A percentile compares a stretch with the other conserved stretches of the same genome.
Conservation (phyloP, 2,113 vertebrate genomes). For the Machaerirhynchus nigripectus region DNA sequence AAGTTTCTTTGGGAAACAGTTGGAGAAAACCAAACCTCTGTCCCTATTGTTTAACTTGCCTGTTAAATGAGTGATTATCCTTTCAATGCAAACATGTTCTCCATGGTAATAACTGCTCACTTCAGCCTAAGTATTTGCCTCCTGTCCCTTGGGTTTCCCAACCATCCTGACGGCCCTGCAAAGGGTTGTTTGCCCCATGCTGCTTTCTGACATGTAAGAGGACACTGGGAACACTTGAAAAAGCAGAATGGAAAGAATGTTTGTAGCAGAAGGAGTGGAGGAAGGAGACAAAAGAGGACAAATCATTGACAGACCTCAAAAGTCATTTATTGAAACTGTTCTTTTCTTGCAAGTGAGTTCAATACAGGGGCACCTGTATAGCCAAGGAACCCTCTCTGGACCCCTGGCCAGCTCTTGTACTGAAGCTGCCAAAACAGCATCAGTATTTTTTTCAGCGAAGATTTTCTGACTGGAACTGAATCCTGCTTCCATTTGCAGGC, state of each 20-base stretch:
- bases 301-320: background rate
- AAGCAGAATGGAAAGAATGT: background rate
- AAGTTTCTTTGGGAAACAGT: background rate
- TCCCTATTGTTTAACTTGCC: background rate
- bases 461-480: background rate
- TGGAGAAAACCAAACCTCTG: background rate
- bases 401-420: background rate
- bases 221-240: background rate
- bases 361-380: background rate
- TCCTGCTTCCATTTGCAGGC: background rate
- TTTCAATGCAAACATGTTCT: background rate
- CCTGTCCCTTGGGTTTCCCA: background rate
- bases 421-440: background rate
- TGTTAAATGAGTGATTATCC: background rate
- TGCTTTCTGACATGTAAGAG: background rate
- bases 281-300: background rate
- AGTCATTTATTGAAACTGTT: background rate
- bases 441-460: background rate
- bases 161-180: background rate
- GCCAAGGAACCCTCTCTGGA: background rate
- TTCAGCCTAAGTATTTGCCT: background rate
- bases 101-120: background rate
- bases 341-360: background rate
- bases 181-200: background rate
- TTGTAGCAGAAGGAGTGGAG: background rate